Percentiles rank a stretch among this genome's conserved stretches.
Evolutionary conservation across 2,113 vertebrate genomes (phyloP).

Genomic region (Vicugna pacos): DNA sequence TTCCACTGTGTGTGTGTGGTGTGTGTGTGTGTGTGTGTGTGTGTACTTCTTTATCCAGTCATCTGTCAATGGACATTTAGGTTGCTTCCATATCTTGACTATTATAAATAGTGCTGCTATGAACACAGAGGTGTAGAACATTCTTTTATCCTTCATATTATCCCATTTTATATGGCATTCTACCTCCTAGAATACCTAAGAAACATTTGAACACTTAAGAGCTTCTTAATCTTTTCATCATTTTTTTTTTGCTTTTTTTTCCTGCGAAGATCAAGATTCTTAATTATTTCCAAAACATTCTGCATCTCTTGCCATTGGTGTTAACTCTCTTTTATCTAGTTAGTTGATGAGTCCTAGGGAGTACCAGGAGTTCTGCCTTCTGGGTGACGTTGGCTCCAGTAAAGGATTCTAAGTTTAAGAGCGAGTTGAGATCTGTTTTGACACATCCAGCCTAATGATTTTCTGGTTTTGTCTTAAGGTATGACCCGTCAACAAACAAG

Average conservation of each 20-base stretch:
- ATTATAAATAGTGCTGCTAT: no score
- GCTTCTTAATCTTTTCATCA: background rate
- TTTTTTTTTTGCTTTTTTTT: background rate
- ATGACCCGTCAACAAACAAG: background rate
- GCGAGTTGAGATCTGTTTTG: background rate
- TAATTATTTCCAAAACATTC: constrained; percentile 3
- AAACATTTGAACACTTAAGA: background rate
- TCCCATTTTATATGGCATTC: background rate
- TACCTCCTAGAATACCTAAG: background rate
- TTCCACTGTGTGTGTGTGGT: no score
- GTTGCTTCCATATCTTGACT: no score
- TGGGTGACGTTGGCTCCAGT: background rate
- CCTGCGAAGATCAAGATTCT: background rate
- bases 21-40: no score
- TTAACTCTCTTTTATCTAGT: background rate
- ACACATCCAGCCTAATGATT: background rate
- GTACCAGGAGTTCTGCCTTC: background rate
- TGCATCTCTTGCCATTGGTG: no score
- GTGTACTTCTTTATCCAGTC: no score
- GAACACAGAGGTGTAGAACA: no score
- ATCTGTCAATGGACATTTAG: no score
- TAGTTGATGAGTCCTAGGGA: background rate
- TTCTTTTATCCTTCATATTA: background rate
- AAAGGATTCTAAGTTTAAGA: background rate
- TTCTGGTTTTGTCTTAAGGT: background rate